Base-by-base conservation (phyloP, 2,888 invertebrate species). In the Ophioninae sp. region DNA sequence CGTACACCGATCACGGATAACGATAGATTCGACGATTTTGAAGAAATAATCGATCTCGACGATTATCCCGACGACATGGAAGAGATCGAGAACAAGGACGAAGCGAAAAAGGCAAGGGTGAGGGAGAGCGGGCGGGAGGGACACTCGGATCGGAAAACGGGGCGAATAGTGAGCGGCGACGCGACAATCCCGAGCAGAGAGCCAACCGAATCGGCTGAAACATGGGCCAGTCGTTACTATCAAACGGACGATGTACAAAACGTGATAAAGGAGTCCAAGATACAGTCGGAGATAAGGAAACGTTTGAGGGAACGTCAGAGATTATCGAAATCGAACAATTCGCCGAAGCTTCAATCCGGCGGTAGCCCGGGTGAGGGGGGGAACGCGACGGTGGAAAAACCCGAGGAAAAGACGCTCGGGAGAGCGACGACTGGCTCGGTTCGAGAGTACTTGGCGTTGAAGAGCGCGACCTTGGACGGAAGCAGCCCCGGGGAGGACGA, bases 221-320 rank as follows among this genome's bases (percentile, higher is more conserved):
- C 93, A 10, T 93, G 93, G 93, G 92, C 92, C 6, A 90, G 91
- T 20, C 90, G 93, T n/a, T 93, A 93, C 83, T 92, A 91, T 85
- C 91, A 91, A 76, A 92, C 92, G 17, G 93, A 92, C 58, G 92
- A 91, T 82, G 93, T 93, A 1, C 92, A 92, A 72, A 92, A 85
- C 74, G 93, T 93, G 20, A 93, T 93, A 73, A 93, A 92, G 82
- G 93, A 93, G 73, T 93, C 93, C 1, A 93, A 93, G 78, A 93
- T 93, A 61, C 93, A 93, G 58, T 93, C 93, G 0, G 93, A 93
- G 85, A 93, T 93, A 78, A 89, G 93, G 2, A 93, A 93, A 87
- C 90, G 93, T 20, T 86, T 93, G 71, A 85, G 93, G 37, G 93
- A 93, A 86, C 88, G 93, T 30, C 93, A 93, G 67, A 88, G 92